Conservation (phyloP, 30 jellyfish, hydroid and myxozoan species). For the Pseudorhiza aurosa region DNA sequence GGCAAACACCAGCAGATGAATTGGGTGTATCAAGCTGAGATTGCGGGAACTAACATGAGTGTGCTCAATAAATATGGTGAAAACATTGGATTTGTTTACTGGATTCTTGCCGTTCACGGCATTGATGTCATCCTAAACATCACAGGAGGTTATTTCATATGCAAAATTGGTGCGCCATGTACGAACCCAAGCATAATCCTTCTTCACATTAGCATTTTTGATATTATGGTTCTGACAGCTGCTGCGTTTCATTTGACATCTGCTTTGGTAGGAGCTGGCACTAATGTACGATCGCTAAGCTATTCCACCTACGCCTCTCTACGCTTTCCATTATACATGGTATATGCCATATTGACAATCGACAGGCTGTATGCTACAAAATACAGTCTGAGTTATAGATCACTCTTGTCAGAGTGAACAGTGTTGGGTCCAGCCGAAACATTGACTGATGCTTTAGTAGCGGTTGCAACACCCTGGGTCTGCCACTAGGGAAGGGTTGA, state of each 20-base stretch:
- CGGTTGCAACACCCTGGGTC: too few relatives aligned
- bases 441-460: too few relatives aligned
- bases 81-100: too few relatives aligned
- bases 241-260: neutral
- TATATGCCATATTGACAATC: neutral
- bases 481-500: neutral
- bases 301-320: neutral
- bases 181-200: neutral
- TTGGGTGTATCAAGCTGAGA: too few relatives aligned
- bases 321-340: neutral
- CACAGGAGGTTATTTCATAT: neutral
- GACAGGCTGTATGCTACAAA: conserved; percentile 1
- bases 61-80: too few relatives aligned
- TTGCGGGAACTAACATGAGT: too few relatives aligned
- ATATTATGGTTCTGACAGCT: neutral
- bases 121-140: too few relatives aligned
- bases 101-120: too few relatives aligned
- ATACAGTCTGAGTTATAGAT: neutral
- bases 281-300: neutral
- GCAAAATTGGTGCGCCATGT: neutral
- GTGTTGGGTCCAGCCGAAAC: too few relatives aligned
- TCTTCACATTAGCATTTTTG: neutral
- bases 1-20: too few relatives aligned
- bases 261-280: neutral
- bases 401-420: neutral